Evolutionary conservation across 2,113 vertebrate species (phyloP).

Genomic region (Cynocephalus volans): DNA sequence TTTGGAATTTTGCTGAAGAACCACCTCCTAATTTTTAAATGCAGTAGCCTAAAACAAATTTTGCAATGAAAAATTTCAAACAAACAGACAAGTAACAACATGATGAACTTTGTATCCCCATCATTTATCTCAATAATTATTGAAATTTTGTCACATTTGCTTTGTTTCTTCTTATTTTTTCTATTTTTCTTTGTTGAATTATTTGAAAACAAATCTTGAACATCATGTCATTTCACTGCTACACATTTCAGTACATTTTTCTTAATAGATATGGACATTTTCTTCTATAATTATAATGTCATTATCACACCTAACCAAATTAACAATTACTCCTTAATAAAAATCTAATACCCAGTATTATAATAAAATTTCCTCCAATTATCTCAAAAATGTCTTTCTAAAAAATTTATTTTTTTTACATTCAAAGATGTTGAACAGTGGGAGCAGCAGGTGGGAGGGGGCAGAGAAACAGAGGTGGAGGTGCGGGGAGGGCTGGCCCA

Average conservation of each 20-base stretch:
- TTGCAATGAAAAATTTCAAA: conserved; percentile 42
- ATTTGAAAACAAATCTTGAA: conserved; percentile 24
- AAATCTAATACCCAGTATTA: conserved; percentile 12
- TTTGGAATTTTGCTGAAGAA: background rate
- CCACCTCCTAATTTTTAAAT: background rate
- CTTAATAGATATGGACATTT: conserved; percentile 66
- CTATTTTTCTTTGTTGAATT: conserved; percentile 32
- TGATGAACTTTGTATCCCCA: background rate
- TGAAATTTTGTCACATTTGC: background rate
- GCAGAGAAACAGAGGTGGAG: too few relatives aligned
- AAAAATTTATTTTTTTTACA: too few relatives aligned
- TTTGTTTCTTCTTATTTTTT: background rate
- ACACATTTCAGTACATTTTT: conserved; percentile 12
- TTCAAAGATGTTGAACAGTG: too few relatives aligned
- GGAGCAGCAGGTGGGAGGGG: too few relatives aligned
- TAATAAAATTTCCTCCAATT: conserved; percentile 60
- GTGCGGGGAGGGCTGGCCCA: too few relatives aligned
- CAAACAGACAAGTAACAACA: background rate
- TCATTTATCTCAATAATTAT: background rate
- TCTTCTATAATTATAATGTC: conserved; percentile 49
- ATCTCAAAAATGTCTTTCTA: conserved; percentile 60
- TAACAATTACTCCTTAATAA: conserved; percentile 61
- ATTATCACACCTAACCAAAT: conserved; percentile 64
- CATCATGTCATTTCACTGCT: background rate
- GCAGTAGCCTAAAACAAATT: background rate